phyloP scores from a whole-genome alignment of 2,113 vertebrate species.

The Zosterops borbonicus region DNA sequence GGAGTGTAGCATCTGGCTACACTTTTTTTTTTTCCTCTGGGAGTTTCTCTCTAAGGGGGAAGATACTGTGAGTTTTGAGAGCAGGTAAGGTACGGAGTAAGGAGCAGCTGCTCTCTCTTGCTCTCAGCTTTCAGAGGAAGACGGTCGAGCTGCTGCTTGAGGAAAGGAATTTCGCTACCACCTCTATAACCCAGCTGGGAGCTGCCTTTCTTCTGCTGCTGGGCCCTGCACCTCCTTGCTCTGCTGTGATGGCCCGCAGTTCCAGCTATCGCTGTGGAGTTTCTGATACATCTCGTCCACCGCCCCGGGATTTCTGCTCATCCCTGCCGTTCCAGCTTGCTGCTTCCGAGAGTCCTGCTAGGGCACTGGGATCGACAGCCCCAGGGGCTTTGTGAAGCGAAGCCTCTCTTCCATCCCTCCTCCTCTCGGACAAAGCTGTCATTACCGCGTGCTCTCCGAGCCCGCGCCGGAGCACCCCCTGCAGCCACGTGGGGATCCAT shows the following conservation, averaged over 20 bases:
- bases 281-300: neutral
- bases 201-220: neutral
- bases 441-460: neutral
- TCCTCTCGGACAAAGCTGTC: neutral
- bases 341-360: neutral
- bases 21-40: too few relatives aligned
- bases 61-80: too few relatives aligned
- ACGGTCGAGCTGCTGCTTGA: neutral
- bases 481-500: neutral
- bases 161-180: neutral
- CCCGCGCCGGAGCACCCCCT: neutral
- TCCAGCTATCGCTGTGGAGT: neutral
- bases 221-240: neutral
- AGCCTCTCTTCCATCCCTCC: neutral
- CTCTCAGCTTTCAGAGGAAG: neutral
- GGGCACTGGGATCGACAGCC: neutral
- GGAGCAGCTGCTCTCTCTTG: neutral
- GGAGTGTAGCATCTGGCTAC: too few relatives aligned
- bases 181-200: neutral
- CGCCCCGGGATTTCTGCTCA: neutral
- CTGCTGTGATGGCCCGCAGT: fast-evolving
- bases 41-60: too few relatives aligned
- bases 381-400: neutral
- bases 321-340: neutral
- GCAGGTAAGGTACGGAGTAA: too few relatives aligned